These are phyloP conservation scores for Protonibea diacanthus DNA, from an alignment of 2,797 vertebrate genomes.

Conservation along the genomic window DNA sequence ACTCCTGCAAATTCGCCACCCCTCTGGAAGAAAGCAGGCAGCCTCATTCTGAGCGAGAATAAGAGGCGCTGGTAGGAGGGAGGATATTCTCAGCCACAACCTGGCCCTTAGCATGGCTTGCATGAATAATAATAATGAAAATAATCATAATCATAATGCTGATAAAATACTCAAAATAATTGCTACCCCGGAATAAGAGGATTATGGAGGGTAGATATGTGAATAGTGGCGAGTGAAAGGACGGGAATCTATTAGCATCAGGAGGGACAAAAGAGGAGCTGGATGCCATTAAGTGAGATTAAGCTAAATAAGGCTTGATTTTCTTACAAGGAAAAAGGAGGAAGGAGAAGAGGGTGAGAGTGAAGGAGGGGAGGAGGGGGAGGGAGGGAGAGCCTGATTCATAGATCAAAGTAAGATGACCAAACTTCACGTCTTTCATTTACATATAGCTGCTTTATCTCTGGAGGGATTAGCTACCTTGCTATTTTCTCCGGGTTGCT, in stretches of 20 bases:
- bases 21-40: constrained; percentile 84
- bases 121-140: constrained; percentile 90
- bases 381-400: constrained; percentile 86
- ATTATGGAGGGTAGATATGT: constrained; percentile 91
- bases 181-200: constrained; percentile 89
- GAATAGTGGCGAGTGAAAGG: constrained; percentile 93
- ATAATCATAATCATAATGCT: constrained; percentile 93
- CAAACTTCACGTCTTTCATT: constrained; percentile 92
- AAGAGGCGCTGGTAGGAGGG: constrained; percentile 70
- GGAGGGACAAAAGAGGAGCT: constrained; percentile 92
- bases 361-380: constrained; percentile 63
- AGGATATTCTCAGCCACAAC: constrained; percentile 76
- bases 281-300: constrained; percentile 99
- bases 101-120: constrained; percentile 82
- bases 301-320: constrained; percentile 97
- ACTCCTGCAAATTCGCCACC: constrained; percentile 73
- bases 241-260: constrained; percentile 94
- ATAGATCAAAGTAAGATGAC: constrained; percentile 94
- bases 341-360: constrained; percentile 75
- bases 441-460: constrained; percentile 99
- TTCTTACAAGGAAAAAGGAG: constrained; percentile 89
- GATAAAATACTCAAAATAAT: constrained; percentile 97
- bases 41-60: constrained; percentile 80
- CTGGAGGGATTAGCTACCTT: constrained; percentile 91
- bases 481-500: constrained; percentile 82